Conservation (phyloP, 2,888 invertebrate genomes). For the Crocallis elinguaria region DNA sequence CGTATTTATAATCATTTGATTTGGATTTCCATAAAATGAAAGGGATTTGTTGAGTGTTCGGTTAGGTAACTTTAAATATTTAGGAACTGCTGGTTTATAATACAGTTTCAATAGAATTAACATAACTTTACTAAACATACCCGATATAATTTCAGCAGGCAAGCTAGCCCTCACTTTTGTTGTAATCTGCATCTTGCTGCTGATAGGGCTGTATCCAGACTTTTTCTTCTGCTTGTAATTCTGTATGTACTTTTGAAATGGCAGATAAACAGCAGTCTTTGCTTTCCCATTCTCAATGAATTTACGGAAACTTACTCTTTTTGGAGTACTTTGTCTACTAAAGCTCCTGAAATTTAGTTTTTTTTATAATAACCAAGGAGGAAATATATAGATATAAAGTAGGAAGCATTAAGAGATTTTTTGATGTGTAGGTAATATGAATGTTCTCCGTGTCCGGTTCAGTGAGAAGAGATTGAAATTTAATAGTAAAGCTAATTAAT, state of each 20-base stretch:
- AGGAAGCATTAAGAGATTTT: background rate
- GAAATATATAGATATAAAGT: background rate
- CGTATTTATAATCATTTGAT: too few relatives aligned
- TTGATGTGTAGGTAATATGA: background rate
- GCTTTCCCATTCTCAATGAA: conserved; percentile 76
- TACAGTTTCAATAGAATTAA: too few relatives aligned
- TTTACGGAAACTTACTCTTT: conserved; percentile 76
- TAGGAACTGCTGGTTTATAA: too few relatives aligned
- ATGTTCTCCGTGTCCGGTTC: too few relatives aligned
- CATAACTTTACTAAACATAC: too few relatives aligned
- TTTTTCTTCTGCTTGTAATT: conserved; percentile 75
- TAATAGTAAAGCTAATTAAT: too few relatives aligned
- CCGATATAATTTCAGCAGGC: conserved; percentile 67
- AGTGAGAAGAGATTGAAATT: too few relatives aligned
- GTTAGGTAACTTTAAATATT: too few relatives aligned
- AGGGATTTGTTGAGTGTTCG: too few relatives aligned
- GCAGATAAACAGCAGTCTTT: conserved; percentile 86
- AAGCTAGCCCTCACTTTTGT: conserved; percentile 65
- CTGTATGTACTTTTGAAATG: conserved; percentile 83
- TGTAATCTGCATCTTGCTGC: conserved; percentile 65
- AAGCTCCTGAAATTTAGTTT: conserved; percentile 23
- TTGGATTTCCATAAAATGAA: too few relatives aligned
- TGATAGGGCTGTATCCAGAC: conserved; percentile 69
- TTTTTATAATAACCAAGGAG: background rate
- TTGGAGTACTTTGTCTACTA: conserved; percentile 74